A percentile compares a stretch with the other conserved stretches of the same genome.
Evolutionary conservation across 37 sponge, comb jelly and placozoan species (phyloP).

Genomic region (Sycon ciliatum): DNA sequence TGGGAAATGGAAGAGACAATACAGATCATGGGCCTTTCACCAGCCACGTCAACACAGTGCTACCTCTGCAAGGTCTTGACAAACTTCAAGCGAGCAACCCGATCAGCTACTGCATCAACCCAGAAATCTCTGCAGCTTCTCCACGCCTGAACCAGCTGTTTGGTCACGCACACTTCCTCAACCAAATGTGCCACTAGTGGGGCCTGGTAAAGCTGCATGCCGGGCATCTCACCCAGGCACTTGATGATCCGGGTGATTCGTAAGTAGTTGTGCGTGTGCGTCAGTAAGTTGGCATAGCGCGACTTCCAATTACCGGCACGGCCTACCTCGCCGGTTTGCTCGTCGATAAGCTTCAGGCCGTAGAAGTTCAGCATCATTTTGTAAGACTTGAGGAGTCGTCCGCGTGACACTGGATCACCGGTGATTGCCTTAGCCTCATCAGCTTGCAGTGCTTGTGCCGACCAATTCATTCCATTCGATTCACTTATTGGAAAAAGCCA

Average conservation of each 20-base stretch:
- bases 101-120: no score
- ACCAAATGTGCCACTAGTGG: constrained; percentile 51
- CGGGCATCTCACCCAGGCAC: constrained; percentile 58
- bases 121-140: constrained; percentile 64
- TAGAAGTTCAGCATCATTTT: constrained; percentile 71
- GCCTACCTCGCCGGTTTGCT: constrained; percentile 30
- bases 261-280: constrained; percentile 50
- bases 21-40: no score
- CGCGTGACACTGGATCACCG: constrained; percentile 15
- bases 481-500: constrained; percentile 74
- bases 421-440: constrained; percentile 43
- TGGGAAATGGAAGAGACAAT: no score
- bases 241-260: constrained; percentile 69
- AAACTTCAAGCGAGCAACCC: no score
- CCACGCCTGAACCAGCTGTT: constrained; percentile 23
- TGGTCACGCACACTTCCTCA: constrained; percentile 40
- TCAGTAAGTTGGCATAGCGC: constrained; percentile 41
- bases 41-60: no score
- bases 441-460: constrained; percentile 47
- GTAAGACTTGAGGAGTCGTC: constrained; percentile 45
- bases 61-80: no score
- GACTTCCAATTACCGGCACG: constrained; percentile 34
- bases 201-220: constrained; percentile 42
- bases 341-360: constrained; percentile 48
- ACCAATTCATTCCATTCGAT: constrained; percentile 40